These are phyloP conservation scores for Sebastolobus alascanus DNA, from an alignment of 2,797 vertebrate genomes.

Conservation along the genomic window DNA sequence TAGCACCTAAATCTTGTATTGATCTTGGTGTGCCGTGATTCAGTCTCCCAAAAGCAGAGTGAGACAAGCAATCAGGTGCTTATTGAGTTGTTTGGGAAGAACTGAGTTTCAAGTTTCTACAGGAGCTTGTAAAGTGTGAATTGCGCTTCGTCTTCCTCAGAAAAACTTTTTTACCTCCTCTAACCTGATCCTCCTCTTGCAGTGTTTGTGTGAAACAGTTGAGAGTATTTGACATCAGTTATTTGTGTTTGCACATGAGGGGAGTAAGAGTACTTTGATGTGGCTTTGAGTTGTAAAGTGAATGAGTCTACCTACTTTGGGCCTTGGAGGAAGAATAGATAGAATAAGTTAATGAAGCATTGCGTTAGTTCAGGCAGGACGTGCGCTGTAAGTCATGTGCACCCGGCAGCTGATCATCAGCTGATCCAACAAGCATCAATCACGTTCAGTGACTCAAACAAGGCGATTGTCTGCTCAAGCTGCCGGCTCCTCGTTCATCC, in stretches of 20 bases:
- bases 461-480: conserved; percentile 24
- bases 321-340: conserved; percentile 57
- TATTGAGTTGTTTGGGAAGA: conserved; percentile 21
- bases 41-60: conserved; percentile 10
- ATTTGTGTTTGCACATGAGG: conserved; percentile 38
- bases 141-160: not conserved
- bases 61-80: conserved; percentile 22
- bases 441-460: conserved; percentile 40
- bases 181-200: not conserved
- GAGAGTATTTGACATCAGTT: conserved; percentile 41
- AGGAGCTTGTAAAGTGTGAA: conserved; percentile 13
- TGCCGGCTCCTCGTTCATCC: conserved; percentile 9
- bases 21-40: conserved; percentile 24
- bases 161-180: conserved; percentile 13
- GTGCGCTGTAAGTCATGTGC: conserved; percentile 59
- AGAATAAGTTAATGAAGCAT: conserved; percentile 66
- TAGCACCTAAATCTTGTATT: conserved; percentile 38
- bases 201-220: conserved; percentile 24
- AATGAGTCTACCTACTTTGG: conserved; percentile 43
- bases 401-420: conserved; percentile 61
- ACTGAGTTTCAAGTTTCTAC: conserved; percentile 2
- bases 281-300: conserved; percentile 34
- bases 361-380: conserved; percentile 51
- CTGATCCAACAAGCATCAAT: conserved; percentile 62
- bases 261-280: conserved; percentile 26